Evolutionary conservation across 35 echinoderm and acorn worm species (phyloP).

Genomic region (Eucidaris tribuloides): DNA sequence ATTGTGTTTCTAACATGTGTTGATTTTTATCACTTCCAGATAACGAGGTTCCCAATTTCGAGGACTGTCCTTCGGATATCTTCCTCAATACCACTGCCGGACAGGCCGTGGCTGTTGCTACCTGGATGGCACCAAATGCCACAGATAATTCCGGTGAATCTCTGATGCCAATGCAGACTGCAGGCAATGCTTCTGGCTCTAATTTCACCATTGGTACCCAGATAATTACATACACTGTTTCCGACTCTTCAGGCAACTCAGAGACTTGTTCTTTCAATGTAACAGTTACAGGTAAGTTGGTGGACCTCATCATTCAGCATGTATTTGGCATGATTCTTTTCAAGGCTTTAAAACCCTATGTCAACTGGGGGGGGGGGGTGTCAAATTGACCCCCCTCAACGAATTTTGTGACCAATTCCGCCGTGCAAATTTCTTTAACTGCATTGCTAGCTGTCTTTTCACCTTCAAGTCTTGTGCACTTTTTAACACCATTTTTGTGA

Average conservation of each 20-base stretch:
- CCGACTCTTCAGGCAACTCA: slow-evolving; percentile 8
- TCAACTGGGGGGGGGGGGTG: no score
- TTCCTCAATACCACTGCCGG: neutral
- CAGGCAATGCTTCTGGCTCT: no score
- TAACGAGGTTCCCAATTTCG: neutral
- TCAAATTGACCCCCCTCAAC: no score
- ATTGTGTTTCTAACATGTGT: no score
- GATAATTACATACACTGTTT: slow-evolving; percentile 20
- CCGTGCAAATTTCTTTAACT: no score
- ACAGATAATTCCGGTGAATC: neutral
- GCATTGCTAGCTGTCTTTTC: no score
- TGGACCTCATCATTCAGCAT: neutral
- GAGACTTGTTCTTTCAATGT: slow-evolving; percentile 25
- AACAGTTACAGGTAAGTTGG: slow-evolving; percentile 1
- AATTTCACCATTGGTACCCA: slow-evolving; percentile 34
- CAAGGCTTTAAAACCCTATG: no score
- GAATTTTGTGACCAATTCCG: no score
- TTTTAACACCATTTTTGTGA: no score
- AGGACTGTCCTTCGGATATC: neutral
- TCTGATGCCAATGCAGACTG: neutral
- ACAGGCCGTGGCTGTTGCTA: neutral
- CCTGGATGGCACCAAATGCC: slow-evolving; percentile 29
- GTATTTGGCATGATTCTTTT: no score
- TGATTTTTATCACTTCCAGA: neutral
- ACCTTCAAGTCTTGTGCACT: no score